phyloP scores from a whole-genome alignment of 2,888 invertebrate genomes.

The Napeogenes inachia region DNA sequence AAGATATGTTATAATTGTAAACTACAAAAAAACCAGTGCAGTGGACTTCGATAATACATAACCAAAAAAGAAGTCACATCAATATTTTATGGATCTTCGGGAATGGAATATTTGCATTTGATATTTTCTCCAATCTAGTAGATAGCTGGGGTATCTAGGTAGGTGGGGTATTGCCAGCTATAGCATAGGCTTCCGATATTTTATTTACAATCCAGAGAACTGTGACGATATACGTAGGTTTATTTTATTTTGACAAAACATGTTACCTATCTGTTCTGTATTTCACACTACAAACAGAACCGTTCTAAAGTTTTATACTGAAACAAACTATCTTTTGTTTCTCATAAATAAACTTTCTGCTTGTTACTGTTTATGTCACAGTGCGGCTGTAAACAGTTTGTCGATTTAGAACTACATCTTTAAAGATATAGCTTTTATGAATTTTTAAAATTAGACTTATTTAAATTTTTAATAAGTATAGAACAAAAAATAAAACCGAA shows the following conservation, averaged over 20 bases:
- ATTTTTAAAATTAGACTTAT: too few relatives aligned
- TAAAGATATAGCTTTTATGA: too few relatives aligned
- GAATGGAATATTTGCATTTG: slow-evolving; percentile 53
- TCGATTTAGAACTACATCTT: too few relatives aligned
- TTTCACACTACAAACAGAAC: not conserved
- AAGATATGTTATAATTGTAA: not conserved
- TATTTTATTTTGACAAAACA: not conserved
- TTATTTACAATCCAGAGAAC: slow-evolving; percentile 26
- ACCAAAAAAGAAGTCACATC: not conserved
- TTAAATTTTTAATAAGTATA: too few relatives aligned
- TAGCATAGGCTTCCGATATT: slow-evolving; percentile 24
- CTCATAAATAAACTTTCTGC: too few relatives aligned
- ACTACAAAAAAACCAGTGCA: not conserved
- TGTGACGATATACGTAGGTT: slow-evolving; percentile 7
- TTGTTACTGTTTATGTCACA: too few relatives aligned
- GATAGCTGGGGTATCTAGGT: slow-evolving; percentile 32
- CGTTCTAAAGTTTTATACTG: not conserved
- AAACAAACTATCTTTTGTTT: too few relatives aligned
- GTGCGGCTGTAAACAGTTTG: too few relatives aligned
- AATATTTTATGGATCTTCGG: not conserved
- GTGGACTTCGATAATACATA: not conserved
- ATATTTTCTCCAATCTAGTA: slow-evolving; percentile 58
- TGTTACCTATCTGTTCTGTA: not conserved
- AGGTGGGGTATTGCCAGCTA: slow-evolving; percentile 13
- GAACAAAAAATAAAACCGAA: too few relatives aligned